Percentiles rank a stretch among this genome's conserved stretches.
Conservation (phyloP, 2,113 vertebrate genomes). For the Eudyptes chrysolophus region DNA sequence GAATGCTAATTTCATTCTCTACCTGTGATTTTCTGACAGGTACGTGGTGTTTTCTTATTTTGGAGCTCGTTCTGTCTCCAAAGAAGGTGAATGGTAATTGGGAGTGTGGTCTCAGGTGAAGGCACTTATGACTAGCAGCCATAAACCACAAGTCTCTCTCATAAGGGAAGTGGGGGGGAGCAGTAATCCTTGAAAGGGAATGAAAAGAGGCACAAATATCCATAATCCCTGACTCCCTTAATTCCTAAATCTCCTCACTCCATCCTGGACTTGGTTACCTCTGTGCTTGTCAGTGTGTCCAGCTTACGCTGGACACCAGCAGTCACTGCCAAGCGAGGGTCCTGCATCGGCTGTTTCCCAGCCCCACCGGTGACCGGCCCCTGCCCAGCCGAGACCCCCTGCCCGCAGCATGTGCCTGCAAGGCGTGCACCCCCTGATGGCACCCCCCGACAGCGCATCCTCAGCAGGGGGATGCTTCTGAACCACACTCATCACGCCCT, state of each 20-base stretch:
- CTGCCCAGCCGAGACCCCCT: background rate
- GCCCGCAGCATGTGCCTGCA: background rate
- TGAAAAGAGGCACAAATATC: background rate
- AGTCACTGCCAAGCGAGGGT: fast-evolving
- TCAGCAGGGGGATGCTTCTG: background rate
- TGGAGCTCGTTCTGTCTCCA: background rate
- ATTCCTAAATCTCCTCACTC: background rate
- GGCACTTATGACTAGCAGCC: background rate
- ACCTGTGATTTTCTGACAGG: background rate
- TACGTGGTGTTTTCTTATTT: background rate
- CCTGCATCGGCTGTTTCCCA: background rate
- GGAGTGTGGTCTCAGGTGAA: background rate
- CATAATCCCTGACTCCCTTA: background rate
- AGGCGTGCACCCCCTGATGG: background rate
- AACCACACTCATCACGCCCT: fast-evolving
- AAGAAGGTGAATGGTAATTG: background rate
- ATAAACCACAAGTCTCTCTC: background rate
- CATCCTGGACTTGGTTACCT: background rate
- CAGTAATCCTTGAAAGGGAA: background rate
- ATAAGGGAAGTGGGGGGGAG: background rate
- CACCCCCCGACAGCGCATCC: background rate
- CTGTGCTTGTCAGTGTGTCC: background rate
- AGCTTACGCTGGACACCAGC: background rate
- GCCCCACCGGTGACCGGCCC: background rate
- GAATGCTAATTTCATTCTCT: background rate